Conservation (phyloP, 2,888 invertebrate species). For the Colletes collaris region DNA sequence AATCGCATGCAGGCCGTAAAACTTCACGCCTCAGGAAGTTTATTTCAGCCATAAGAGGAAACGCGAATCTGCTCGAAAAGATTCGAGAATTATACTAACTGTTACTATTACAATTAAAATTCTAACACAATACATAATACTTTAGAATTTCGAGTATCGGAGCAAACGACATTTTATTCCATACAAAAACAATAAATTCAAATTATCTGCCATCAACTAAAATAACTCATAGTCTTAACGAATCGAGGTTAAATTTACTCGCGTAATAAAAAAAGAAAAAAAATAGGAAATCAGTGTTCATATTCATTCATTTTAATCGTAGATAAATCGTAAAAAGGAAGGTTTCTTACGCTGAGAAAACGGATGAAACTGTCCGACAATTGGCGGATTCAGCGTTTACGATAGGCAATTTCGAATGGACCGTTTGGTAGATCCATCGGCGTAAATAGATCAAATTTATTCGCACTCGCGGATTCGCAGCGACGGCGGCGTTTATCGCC, state of each 20-base stretch:
- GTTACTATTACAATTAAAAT: no score
- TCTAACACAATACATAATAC: no score
- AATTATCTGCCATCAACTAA: no score
- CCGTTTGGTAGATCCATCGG: neutral
- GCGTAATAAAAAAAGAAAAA: no score
- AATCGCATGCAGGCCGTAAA: neutral
- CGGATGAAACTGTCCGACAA: neutral
- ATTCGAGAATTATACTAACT: neutral
- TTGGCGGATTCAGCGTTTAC: neutral
- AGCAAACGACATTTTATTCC: no score
- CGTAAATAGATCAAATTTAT: slow-evolving; percentile 26
- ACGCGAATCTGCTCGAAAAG: neutral
- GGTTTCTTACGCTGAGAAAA: neutral
- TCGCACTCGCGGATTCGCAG: slow-evolving; percentile 10
- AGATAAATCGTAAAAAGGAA: no score
- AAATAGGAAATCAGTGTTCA: no score
- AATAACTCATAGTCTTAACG: no score
- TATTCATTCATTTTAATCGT: no score
- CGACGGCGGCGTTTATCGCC: slow-evolving; percentile 14
- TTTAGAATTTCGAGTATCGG: no score
- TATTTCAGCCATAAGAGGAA: neutral
- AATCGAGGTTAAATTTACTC: no score
- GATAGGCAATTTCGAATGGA: neutral
- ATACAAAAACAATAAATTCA: no score
- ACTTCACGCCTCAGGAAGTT: neutral